These are phyloP conservation scores for Drosophila takahashii DNA, from an alignment of 1,140 invertebrate genomes.

Conservation along the genomic window DNA sequence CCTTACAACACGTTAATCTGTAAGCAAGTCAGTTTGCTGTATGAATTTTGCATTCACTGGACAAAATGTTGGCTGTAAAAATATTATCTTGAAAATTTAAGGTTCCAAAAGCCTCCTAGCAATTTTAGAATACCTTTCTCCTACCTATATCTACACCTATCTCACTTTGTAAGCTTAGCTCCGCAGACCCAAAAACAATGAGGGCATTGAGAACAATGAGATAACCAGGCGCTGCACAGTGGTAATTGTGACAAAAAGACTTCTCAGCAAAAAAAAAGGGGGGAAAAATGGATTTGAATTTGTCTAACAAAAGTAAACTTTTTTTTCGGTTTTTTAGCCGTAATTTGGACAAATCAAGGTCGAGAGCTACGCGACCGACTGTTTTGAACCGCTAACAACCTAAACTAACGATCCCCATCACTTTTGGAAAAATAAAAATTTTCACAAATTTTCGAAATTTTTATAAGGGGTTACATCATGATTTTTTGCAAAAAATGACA, in stretches of 20 bases:
- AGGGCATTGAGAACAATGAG: slow-evolving; percentile 11
- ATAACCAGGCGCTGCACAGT: not conserved
- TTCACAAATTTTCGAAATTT: too few species aligned
- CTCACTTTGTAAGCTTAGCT: slow-evolving; percentile 34
- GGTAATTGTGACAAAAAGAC: not conserved
- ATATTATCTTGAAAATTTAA: not conserved
- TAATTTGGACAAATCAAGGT: too few species aligned
- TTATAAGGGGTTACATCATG: too few species aligned
- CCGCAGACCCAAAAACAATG: not conserved
- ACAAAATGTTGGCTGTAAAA: not conserved
- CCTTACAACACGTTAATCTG: slow-evolving; percentile 6
- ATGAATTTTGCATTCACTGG: not conserved
- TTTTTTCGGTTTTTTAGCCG: too few species aligned
- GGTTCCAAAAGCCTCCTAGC: not conserved
- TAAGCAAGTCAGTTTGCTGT: slow-evolving; percentile 15
- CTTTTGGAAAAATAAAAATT: too few species aligned
- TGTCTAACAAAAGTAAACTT: too few species aligned
- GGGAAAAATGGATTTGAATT: too few species aligned
- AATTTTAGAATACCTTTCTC: not conserved
- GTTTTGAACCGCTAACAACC: too few species aligned
- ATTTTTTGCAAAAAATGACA: too few species aligned
- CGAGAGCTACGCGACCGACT: too few species aligned
- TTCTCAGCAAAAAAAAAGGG: too few species aligned
- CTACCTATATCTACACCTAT: slow-evolving; percentile 6
- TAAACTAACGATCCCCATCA: too few species aligned